Percentiles rank a stretch among this genome's conserved stretches.
Evolutionary conservation across 2,888 invertebrate species (phyloP).

Genomic region (Trichogramma dendrolimi): DNA sequence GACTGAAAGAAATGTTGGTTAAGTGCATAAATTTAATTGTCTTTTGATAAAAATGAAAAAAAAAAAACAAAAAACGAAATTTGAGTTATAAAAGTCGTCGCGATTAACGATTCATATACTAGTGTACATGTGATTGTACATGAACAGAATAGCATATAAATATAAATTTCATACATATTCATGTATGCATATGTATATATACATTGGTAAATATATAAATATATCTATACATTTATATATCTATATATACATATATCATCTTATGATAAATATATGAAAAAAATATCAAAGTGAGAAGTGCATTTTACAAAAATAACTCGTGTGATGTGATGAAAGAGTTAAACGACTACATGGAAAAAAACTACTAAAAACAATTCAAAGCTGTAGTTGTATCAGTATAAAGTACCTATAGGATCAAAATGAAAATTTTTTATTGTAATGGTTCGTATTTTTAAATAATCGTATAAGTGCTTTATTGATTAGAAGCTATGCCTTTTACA

Average conservation of each 20-base stretch:
- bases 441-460: slow-evolving; percentile 14
- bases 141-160: slow-evolving; percentile 1
- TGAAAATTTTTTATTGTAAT: slow-evolving; percentile 17
- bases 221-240: neutral
- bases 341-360: slow-evolving; percentile 10
- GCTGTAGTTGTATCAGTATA: slow-evolving; percentile 16
- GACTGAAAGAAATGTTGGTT: slow-evolving; percentile 22
- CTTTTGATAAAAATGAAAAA: slow-evolving; percentile 7
- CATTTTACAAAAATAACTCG: slow-evolving; percentile 25
- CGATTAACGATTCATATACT: neutral
- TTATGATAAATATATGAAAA: slow-evolving; percentile 1
- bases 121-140: slow-evolving; percentile 26
- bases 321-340: slow-evolving; percentile 15
- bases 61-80: slow-evolving; percentile 13
- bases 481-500: slow-evolving; percentile 7
- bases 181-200: neutral
- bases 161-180: neutral
- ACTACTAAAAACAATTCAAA: slow-evolving; percentile 12
- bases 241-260: neutral
- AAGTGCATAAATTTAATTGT: slow-evolving; percentile 13
- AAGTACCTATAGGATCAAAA: slow-evolving; percentile 14
- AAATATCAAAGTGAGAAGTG: slow-evolving; percentile 25
- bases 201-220: slow-evolving; percentile 1
- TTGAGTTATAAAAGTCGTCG: slow-evolving; percentile 24
- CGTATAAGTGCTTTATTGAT: slow-evolving; percentile 8